phyloP scores from a whole-genome alignment of 2,113 vertebrate species.

The Pseudorasbora parva region DNA sequence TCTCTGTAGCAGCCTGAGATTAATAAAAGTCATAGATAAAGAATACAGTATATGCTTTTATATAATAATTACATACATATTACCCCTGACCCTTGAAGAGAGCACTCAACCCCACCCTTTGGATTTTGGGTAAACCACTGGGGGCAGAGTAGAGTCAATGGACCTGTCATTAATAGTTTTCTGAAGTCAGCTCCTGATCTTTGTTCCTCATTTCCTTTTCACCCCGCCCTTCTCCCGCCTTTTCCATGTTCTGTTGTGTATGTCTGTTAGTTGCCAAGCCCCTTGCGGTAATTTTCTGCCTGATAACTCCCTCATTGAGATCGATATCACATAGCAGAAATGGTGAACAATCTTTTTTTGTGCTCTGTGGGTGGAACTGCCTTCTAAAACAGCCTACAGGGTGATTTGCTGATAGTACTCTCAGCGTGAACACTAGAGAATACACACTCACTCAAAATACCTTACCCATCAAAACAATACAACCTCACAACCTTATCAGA shows the following conservation, averaged over 20 bases:
- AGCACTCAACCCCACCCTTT: conserved; percentile 40
- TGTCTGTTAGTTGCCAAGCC: conserved; percentile 41
- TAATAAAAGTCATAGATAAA: not conserved
- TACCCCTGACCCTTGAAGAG: not conserved
- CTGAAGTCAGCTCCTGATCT: not conserved
- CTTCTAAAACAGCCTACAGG: conserved; percentile 38
- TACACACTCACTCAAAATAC: conserved; percentile 38
- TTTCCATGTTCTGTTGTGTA: conserved; percentile 14
- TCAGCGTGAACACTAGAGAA: conserved; percentile 3
- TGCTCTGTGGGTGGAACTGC: conserved; percentile 42
- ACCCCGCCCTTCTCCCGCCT: not conserved
- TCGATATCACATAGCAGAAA: conserved; percentile 68
- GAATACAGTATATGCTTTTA: not conserved
- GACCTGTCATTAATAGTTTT: conserved; percentile 30
- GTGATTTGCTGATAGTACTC: conserved; percentile 36
- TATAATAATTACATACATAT: not conserved
- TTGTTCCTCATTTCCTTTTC: conserved; percentile 39
- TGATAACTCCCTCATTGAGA: conserved; percentile 62
- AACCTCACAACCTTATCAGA: conserved; percentile 31
- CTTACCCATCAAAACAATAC: conserved; percentile 23
- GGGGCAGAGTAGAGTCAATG: conserved; percentile 12
- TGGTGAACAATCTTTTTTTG: conserved; percentile 62
- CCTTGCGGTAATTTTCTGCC: conserved; percentile 64
- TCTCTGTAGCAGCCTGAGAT: no score
- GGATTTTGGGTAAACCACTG: conserved; percentile 4